Evolutionary conservation across 1,140 invertebrate genomes (phyloP).

Genomic region (Trichonephila clavipes): DNA sequence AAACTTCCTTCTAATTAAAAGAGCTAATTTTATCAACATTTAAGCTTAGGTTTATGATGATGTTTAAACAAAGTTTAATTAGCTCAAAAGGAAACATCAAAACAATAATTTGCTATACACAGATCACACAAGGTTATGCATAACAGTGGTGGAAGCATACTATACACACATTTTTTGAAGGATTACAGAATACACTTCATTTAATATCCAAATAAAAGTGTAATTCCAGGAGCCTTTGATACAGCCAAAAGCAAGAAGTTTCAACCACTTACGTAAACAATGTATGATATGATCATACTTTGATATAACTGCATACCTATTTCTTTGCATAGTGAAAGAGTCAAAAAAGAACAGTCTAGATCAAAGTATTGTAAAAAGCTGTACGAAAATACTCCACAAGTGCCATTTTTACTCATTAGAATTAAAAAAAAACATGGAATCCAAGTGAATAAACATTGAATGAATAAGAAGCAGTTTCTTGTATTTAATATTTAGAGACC

Average conservation of each 20-base stretch:
- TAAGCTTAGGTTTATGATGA: background rate
- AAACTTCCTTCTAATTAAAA: background rate
- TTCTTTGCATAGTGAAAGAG: conserved; percentile 5
- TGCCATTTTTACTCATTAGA: background rate
- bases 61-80: background rate
- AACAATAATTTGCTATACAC: conserved; percentile 26
- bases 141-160: conserved; percentile 73
- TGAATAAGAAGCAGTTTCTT: conserved; percentile 50
- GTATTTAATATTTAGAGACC: conserved; percentile 47
- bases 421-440: background rate
- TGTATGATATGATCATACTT: conserved; percentile 24
- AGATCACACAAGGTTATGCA: conserved; percentile 28
- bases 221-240: conserved; percentile 1
- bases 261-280: background rate
- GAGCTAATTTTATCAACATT: background rate
- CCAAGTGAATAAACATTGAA: conserved; percentile 22
- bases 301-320: conserved; percentile 46
- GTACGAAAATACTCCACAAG: conserved; percentile 40
- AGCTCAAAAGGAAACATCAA: background rate
- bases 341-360: background rate
- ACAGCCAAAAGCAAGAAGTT: conserved; percentile 27
- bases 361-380: background rate
- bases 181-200: conserved; percentile 31
- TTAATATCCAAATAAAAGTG: background rate
- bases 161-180: conserved; percentile 30